These are phyloP conservation scores for Myoxocephalus aenaeus DNA, from an alignment of 2,797 vertebrate genomes.

Conservation along the genomic window DNA sequence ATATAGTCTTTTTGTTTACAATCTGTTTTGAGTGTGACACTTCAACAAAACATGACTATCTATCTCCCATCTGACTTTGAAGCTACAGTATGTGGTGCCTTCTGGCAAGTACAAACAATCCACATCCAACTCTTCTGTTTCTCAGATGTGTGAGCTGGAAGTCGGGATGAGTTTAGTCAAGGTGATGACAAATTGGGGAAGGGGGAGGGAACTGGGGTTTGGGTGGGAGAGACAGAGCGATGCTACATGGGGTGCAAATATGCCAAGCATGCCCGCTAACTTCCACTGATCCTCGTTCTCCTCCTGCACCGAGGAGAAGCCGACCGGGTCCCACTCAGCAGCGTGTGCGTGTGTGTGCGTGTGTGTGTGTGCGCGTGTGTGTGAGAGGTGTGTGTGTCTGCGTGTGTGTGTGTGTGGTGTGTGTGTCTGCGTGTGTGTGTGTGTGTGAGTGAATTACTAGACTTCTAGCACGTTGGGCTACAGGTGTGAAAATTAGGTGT, in stretches of 20 bases:
- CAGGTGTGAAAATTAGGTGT: constrained; percentile 89
- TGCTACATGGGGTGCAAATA: constrained; percentile 75
- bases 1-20: constrained; percentile 4
- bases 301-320: constrained; percentile 16
- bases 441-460: constrained; percentile 73
- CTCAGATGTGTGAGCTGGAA: constrained; percentile 63
- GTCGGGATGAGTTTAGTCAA: constrained; percentile 71
- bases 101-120: constrained; percentile 46
- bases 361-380: constrained; percentile 11
- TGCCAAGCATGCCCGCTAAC: constrained; percentile 64
- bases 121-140: constrained; percentile 48
- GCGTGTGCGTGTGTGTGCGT: constrained; percentile 14
- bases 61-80: constrained; percentile 55
- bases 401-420: constrained; percentile 28
- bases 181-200: constrained; percentile 70
- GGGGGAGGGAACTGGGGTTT: constrained; percentile 18
- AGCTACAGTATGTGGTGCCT: constrained; percentile 31
- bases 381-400: background rate
- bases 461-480: constrained; percentile 77
- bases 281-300: constrained; percentile 57
- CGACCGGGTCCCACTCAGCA: constrained; percentile 25
- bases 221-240: constrained; percentile 49
- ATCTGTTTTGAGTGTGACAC: constrained; percentile 37
- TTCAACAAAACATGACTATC: constrained; percentile 31
- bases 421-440: constrained; percentile 42